Conservation (phyloP, 2,888 invertebrate genomes). For the Malthinus flaveolus region DNA sequence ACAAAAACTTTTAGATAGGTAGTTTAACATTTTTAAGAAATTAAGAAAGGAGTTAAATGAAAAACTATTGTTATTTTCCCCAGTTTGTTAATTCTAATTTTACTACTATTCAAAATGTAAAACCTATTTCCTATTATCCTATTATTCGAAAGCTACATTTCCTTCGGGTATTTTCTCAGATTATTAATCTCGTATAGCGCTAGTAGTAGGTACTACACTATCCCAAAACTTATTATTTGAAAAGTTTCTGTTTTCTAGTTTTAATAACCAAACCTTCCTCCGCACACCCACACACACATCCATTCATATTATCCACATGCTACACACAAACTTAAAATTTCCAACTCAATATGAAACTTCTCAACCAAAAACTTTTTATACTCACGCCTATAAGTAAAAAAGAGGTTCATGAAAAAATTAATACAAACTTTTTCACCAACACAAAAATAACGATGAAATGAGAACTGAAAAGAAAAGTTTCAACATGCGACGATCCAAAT, state of each 20-base stretch:
- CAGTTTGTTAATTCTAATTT: too few species aligned
- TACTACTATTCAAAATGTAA: too few species aligned
- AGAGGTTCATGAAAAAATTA: neutral
- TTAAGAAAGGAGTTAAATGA: too few species aligned
- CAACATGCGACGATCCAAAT: constrained; percentile 30
- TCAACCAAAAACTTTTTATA: constrained; percentile 5
- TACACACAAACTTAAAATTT: constrained; percentile 10
- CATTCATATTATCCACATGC: constrained; percentile 18
- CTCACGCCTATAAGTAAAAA: neutral
- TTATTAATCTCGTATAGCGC: constrained; percentile 10
- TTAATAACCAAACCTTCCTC: constrained; percentile 15
- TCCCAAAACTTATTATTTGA: constrained; percentile 19
- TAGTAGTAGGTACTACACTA: neutral
- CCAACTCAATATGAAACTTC: constrained; percentile 9
- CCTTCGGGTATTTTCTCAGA: neutral
- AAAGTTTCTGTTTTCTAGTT: constrained; percentile 14
- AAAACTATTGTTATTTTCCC: too few species aligned
- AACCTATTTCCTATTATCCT: too few species aligned
- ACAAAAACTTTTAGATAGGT: too few species aligned
- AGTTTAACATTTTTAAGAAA: too few species aligned
- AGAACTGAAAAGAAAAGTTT: constrained; percentile 24
- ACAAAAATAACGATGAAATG: constrained; percentile 17
- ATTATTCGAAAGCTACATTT: too few species aligned
- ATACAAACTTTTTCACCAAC: neutral
- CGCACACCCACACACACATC: neutral